Evolutionary conservation across 2,888 invertebrate genomes (phyloP).

Genomic region (Girardia tigrina): DNA sequence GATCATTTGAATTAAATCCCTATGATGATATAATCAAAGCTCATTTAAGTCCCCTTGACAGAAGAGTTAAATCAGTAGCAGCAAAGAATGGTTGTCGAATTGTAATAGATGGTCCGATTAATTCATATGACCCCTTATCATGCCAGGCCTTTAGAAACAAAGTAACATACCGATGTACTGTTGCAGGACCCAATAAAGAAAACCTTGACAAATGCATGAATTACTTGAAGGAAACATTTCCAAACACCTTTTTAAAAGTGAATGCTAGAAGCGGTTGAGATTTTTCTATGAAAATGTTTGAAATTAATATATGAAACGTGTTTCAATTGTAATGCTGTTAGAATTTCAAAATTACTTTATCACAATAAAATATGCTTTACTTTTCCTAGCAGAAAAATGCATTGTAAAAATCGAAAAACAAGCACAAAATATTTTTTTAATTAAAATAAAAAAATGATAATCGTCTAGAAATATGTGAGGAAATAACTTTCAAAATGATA

Average conservation of each 20-base stretch:
- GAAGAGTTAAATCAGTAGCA: background rate
- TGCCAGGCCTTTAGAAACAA: background rate
- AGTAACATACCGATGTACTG: background rate
- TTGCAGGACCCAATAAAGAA: constrained; percentile 1
- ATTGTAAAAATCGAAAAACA: too few relatives aligned
- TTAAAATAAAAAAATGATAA: too few relatives aligned
- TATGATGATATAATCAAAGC: constrained; percentile 14
- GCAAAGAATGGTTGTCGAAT: background rate
- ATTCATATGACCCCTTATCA: constrained; percentile 14
- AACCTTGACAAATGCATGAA: constrained; percentile 1
- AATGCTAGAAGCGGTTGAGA: background rate
- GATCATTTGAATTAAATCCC: background rate
- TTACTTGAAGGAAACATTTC: constrained; percentile 8
- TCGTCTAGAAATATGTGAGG: too few relatives aligned
- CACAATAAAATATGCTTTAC: background rate
- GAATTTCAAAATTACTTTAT: background rate
- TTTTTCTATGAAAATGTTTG: background rate
- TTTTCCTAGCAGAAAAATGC: background rate
- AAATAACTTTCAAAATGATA: too few relatives aligned
- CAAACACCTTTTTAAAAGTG: constrained; percentile 3
- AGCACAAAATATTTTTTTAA: too few relatives aligned
- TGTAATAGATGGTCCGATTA: background rate
- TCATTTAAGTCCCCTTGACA: background rate
- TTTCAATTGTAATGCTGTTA: background rate
- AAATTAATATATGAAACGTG: background rate